A percentile compares a stretch with the other conserved stretches of the same genome.
These are phyloP conservation scores for Nasua narica DNA, from an alignment of 2,797 vertebrate genomes.

Conservation along the genomic window DNA sequence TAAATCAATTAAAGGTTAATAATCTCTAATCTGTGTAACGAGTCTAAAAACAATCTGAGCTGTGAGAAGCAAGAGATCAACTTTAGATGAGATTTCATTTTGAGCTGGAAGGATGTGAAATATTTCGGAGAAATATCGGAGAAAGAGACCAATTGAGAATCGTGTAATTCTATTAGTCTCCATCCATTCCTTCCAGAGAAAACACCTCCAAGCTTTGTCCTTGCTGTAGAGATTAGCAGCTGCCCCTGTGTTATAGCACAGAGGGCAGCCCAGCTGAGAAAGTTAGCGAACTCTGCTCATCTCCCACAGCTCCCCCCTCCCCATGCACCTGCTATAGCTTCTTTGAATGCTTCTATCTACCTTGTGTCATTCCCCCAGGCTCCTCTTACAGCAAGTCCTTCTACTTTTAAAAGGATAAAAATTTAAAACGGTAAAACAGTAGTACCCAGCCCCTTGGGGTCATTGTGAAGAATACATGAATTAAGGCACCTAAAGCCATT, in stretches of 20 bases:
- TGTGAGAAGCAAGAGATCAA: not conserved
- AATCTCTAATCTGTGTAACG: not conserved
- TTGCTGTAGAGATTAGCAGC: not conserved
- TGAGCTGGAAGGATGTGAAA: not conserved
- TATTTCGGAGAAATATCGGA: not conserved
- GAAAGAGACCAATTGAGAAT: not conserved
- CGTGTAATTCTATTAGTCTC: not conserved
- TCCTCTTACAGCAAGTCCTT: not conserved
- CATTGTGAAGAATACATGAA: not conserved
- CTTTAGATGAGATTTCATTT: not conserved
- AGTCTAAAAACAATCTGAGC: constrained; percentile 15
- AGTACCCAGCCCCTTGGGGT: not conserved
- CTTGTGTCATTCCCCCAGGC: not conserved
- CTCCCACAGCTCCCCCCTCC: fast-evolving
- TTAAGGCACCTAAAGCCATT: not conserved
- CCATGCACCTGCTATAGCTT: not conserved
- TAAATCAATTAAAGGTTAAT: not conserved
- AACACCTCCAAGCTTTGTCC: not conserved
- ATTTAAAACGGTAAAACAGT: not conserved
- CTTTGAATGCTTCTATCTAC: not conserved
- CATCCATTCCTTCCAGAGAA: not conserved
- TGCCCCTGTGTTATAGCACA: not conserved
- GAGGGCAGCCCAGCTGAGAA: not conserved
- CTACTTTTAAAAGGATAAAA: not conserved
- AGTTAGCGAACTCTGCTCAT: not conserved